These are phyloP conservation scores for Drosophila robusta DNA, from an alignment of 2,888 invertebrate species.

Conservation along the genomic window DNA sequence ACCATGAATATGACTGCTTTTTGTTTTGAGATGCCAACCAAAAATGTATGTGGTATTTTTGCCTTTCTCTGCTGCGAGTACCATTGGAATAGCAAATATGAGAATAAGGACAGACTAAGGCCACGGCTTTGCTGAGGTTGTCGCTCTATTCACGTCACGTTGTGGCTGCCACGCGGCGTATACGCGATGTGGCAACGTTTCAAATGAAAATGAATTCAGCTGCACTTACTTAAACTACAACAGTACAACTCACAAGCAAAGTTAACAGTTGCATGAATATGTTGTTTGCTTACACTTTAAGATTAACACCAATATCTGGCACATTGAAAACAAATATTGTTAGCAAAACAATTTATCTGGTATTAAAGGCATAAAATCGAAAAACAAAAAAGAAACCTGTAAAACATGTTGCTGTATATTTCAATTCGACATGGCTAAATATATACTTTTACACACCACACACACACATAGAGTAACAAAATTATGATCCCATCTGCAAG, in stretches of 20 bases:
- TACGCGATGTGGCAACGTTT: constrained; percentile 14
- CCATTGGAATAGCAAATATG: constrained; percentile 25
- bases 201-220: constrained; percentile 23
- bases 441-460: too few relatives aligned
- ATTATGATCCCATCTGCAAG: not conserved
- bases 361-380: not conserved
- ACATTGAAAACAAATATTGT: not conserved
- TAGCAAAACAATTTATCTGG: not conserved
- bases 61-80: constrained; percentile 10
- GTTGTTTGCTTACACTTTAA: constrained; percentile 12
- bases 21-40: constrained; percentile 30
- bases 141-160: constrained; percentile 32
- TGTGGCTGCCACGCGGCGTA: constrained; percentile 10
- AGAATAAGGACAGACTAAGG: constrained; percentile 31
- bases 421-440: too few relatives aligned
- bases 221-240: constrained; percentile 30
- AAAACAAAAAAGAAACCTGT: not conserved
- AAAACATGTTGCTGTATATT: too few relatives aligned
- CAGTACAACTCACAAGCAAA: constrained; percentile 19
- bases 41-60: constrained; percentile 21
- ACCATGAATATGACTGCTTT: constrained; percentile 30
- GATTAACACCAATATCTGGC: not conserved
- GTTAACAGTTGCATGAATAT: constrained; percentile 5
- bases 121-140: constrained; percentile 28
- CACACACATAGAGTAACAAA: not conserved